Evolutionary conservation across 2,888 invertebrate species (phyloP), one percentile per base, ranked within the genome.

Genomic region (Apotomis betuletana): DNA sequence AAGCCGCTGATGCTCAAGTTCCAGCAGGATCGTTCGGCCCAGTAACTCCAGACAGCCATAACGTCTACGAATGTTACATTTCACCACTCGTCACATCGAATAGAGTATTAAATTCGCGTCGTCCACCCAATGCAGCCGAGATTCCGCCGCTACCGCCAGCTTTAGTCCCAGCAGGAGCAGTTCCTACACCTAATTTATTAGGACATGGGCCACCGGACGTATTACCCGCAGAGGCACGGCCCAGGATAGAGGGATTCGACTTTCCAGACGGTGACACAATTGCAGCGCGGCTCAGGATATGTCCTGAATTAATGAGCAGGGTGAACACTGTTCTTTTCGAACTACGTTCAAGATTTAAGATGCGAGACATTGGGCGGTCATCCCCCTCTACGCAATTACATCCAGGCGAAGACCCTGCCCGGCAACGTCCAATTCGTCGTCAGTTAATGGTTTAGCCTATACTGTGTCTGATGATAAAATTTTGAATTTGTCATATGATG

Each of bases 291-390:
- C 12, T 62, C 1, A n/a, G 49, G 0, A 51, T 51, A 5, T 62
- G 61, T 12, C 61, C 61, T 2, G 61, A 62, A 12, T n/a, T 62
- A 3, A 62, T 62, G 61, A 3, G 27, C 5, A 49, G 61, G 5
- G 61, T 62, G 0, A 62, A 67, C 6, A 44, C 67, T 0, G 74
- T 74, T 0, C 57, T 74, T 0, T 74, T 74, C 15, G 74, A 74
- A 15, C 36, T 74, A 58, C 60, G 36, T 8, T 65, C 38, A 51
- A 36, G 74, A 0, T 74, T 44, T 12, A 73, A 70, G 8, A 74
- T 73, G 74, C 5, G 74, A 9, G 73, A 74, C 13, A 71, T 71
- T 8, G 74, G 74, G 71, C n/a, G 74, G 4, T 12, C 51, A 41
- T 69, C 71, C 46, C 74, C 27, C 10, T 15, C 38, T 65, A 9